phyloP scores from a whole-genome alignment of 1,140 invertebrate species.

The Zaprionus africanus region DNA sequence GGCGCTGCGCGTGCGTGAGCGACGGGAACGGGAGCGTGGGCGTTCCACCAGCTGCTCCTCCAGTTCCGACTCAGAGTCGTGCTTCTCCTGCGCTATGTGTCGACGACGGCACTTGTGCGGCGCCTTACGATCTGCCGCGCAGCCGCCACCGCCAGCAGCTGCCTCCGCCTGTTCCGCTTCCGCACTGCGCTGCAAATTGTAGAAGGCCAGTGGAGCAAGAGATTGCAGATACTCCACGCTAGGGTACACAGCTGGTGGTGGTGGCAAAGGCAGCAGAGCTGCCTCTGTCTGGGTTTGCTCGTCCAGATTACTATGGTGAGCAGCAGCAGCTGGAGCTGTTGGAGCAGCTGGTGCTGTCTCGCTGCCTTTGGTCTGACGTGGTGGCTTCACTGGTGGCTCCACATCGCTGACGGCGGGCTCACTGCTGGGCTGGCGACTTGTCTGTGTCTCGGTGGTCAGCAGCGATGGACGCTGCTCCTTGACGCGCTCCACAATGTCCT shows the following conservation, averaged over 20 bases:
- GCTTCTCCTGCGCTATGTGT: constrained; percentile 62
- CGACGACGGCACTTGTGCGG: constrained; percentile 74
- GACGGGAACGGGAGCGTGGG: constrained; percentile 73
- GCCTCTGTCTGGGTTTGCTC: constrained; percentile 83
- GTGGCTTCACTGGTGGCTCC: constrained; percentile 71
- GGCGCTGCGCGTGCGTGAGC: constrained; percentile 81
- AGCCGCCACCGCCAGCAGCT: not conserved
- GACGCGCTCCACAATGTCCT: constrained; percentile 86
- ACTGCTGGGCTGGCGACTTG: constrained; percentile 71
- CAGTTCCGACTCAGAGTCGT: constrained; percentile 59
- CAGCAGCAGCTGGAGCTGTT: not conserved
- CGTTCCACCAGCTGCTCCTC: constrained; percentile 80
- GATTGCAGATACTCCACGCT: constrained; percentile 86
- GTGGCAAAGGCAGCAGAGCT: constrained; percentile 86
- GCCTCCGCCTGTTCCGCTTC: constrained; percentile 76
- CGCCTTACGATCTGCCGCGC: constrained; percentile 58
- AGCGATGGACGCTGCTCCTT: constrained; percentile 62
- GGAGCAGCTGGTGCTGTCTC: constrained; percentile 62
- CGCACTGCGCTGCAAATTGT: constrained; percentile 83
- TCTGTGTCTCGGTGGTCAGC: constrained; percentile 72
- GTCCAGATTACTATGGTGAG: constrained; percentile 54
- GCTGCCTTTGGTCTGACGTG: constrained; percentile 61
- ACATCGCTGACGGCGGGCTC: constrained; percentile 59
- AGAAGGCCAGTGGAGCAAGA: constrained; percentile 82
- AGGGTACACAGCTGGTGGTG: constrained; percentile 84